These are phyloP conservation scores for Stichodactyla mertensii DNA, from an alignment of 64 coral and sea anemone species.

Conservation along the genomic window DNA sequence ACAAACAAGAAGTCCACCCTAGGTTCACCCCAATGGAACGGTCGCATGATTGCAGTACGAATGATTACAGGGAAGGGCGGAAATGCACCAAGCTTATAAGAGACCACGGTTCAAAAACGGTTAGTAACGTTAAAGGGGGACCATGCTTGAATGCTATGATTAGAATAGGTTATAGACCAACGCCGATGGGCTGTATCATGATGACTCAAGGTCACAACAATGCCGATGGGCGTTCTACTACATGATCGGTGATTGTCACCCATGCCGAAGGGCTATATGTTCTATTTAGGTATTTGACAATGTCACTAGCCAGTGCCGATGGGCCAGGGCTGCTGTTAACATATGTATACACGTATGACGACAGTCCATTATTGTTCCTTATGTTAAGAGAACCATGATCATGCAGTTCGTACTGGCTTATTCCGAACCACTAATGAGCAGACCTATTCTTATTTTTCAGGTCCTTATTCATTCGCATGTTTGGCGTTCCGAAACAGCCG, in stretches of 20 bases:
- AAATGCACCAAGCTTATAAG: not conserved
- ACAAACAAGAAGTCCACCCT: not conserved
- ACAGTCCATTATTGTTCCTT: not conserved
- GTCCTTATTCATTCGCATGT: not conserved
- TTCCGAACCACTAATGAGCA: too few species aligned
- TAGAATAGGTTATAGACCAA: too few species aligned
- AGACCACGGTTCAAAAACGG: not conserved
- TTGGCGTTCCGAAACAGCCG: not conserved
- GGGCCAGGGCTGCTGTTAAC: not conserved
- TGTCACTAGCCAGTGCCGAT: not conserved
- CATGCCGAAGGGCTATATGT: not conserved
- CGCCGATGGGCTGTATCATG: too few species aligned
- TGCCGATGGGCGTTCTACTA: not conserved
- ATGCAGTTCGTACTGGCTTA: not conserved
- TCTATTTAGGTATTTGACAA: not conserved
- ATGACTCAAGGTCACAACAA: too few species aligned
- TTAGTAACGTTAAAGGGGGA: not conserved
- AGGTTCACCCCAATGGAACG: not conserved
- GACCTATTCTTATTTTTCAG: not conserved
- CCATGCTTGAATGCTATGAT: not conserved
- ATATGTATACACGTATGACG: not conserved
- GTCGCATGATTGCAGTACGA: not conserved
- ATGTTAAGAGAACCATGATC: not conserved
- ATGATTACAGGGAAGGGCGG: not conserved
- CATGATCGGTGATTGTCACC: not conserved